A percentile compares a stretch with the other conserved stretches of the same genome.
Evolutionary conservation across 2,113 vertebrate genomes (phyloP).

Genomic region (Daboia siamensis): DNA sequence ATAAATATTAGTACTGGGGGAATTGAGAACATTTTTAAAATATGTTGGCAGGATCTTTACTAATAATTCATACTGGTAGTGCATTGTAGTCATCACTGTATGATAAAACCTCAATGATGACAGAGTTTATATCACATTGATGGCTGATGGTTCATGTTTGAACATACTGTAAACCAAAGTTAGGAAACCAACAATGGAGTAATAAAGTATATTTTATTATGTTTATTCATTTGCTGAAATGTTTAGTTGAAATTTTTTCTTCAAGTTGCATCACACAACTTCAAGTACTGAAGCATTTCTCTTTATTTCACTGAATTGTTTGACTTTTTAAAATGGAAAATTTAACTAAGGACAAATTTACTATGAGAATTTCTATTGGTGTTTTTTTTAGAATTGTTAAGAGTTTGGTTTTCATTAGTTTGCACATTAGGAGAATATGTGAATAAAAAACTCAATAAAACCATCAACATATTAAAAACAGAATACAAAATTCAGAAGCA

Average conservation of each 20-base stretch:
- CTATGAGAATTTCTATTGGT: neutral
- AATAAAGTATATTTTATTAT: neutral
- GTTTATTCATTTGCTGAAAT: neutral
- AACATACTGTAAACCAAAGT: neutral
- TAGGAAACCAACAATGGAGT: neutral
- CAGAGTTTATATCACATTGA: neutral
- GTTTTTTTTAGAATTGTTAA: neutral
- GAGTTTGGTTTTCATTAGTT: neutral
- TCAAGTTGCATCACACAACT: neutral
- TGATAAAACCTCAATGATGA: neutral
- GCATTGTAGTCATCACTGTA: neutral
- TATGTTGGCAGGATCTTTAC: neutral
- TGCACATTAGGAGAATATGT: neutral
- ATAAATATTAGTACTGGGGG: neutral
- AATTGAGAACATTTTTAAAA: neutral
- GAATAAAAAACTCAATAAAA: neutral
- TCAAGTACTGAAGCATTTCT: neutral
- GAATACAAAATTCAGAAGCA: neutral
- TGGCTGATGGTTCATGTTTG: neutral
- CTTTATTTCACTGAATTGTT: neutral
- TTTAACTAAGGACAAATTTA: neutral
- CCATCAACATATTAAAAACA: neutral
- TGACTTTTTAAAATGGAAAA: neutral
- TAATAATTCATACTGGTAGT: neutral
- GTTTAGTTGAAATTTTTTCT: neutral